These are phyloP conservation scores for Ameiurus melas DNA, from an alignment of 2,113 vertebrate genomes.

Conservation along the genomic window DNA sequence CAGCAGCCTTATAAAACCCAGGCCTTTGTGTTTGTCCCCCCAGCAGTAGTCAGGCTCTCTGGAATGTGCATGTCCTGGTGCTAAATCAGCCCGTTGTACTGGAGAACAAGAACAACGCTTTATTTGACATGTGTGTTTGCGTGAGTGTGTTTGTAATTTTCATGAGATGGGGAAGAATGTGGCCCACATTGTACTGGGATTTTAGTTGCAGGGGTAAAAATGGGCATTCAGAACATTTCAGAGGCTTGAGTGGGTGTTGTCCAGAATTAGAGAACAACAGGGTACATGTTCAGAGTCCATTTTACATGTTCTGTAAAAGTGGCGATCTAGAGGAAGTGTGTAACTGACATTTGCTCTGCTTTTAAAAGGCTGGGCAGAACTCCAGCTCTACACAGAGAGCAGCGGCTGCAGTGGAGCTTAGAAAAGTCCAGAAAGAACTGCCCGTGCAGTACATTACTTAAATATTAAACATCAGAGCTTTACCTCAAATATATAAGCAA, in stretches of 20 bases:
- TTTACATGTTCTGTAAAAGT: not conserved
- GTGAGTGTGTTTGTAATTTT: constrained; percentile 33
- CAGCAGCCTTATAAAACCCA: not conserved
- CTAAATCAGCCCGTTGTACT: constrained; percentile 49
- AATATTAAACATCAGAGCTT: not conserved
- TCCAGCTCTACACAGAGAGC: not conserved
- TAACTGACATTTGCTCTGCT: not conserved
- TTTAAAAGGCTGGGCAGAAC: not conserved
- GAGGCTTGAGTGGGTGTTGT: constrained; percentile 22
- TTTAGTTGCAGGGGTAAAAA: not conserved
- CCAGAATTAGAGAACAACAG: not conserved
- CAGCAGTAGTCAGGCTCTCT: not conserved
- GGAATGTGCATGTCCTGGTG: constrained; percentile 31
- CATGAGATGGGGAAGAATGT: constrained; percentile 6
- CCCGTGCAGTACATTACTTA: not conserved
- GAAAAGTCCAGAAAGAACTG: not conserved
- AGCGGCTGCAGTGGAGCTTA: not conserved
- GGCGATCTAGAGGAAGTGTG: not conserved
- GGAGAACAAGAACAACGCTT: constrained; percentile 40
- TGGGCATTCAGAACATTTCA: not conserved
- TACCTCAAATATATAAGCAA: not conserved
- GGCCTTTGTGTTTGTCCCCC: not conserved
- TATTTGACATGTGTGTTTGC: constrained; percentile 26
- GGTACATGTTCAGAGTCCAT: not conserved
- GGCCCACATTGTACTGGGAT: constrained; percentile 21